Conservation (phyloP, 1,140 invertebrate genomes). For the Phthorimaea operculella region DNA sequence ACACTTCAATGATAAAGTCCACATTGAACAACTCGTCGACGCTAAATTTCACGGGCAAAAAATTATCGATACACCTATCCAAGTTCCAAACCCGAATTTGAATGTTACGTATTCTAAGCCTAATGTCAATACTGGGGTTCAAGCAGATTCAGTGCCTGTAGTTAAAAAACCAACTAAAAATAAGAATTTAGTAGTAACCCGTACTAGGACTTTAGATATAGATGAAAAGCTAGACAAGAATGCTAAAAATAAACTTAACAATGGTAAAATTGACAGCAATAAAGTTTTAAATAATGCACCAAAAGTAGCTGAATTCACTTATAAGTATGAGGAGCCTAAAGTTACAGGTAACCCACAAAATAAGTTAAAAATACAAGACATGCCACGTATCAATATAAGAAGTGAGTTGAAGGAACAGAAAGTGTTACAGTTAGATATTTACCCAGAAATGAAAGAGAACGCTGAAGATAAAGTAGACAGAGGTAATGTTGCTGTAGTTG, state of each 20-base stretch:
- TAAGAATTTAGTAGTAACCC: constrained; percentile 38
- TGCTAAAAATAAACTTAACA: constrained; percentile 25
- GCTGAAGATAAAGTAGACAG: constrained; percentile 15
- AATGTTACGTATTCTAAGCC: constrained; percentile 9
- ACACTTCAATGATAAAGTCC: constrained; percentile 61
- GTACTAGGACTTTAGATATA: constrained; percentile 42
- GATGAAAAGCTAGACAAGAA: constrained; percentile 20
- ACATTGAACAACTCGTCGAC: constrained; percentile 61
- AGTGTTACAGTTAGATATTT: constrained; percentile 58
- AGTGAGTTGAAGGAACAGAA: constrained; percentile 60
- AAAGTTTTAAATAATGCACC: constrained; percentile 19
- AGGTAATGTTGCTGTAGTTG: constrained; percentile 47
- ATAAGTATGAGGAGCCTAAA: constrained; percentile 38
- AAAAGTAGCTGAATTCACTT: constrained; percentile 35
- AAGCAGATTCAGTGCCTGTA: constrained; percentile 24
- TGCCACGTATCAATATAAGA: constrained; percentile 63
- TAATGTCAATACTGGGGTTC: constrained; percentile 27
- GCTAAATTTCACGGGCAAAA: constrained; percentile 60
- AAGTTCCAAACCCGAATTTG: constrained; percentile 15
- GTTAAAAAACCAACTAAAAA: constrained; percentile 22
- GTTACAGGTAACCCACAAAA: constrained; percentile 18
- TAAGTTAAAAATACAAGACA: constrained; percentile 46
- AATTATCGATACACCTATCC: constrained; percentile 32
- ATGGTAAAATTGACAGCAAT: constrained; percentile 8
- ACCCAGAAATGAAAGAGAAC: constrained; percentile 28